A percentile compares a stretch with the other conserved stretches of the same genome.
Evolutionary conservation across 2,888 invertebrate species (phyloP).

Genomic region (Trachelus troglodyta): DNA sequence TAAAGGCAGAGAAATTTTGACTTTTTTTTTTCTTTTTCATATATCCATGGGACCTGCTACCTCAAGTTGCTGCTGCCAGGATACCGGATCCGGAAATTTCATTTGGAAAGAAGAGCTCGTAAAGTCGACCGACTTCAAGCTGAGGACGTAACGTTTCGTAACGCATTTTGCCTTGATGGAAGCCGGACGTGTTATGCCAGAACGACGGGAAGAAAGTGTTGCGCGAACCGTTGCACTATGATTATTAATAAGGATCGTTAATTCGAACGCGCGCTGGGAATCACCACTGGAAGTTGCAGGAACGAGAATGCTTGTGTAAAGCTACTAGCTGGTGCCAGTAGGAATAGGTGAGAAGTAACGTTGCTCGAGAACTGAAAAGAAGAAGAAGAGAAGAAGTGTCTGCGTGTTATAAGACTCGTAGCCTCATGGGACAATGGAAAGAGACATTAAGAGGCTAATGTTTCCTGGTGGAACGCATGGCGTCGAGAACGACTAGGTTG

Average conservation of each 20-base stretch:
- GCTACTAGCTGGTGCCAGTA: not conserved
- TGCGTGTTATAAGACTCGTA: not conserved
- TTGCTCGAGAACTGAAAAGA: not conserved
- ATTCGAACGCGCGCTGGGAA: not conserved
- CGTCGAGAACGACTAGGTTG: not conserved
- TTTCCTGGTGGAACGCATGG: not conserved
- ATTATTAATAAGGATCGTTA: constrained; percentile 17
- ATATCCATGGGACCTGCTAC: not conserved
- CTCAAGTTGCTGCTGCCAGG: not conserved
- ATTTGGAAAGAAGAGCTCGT: not conserved
- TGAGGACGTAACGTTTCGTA: constrained; percentile 5
- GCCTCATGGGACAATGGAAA: not conserved
- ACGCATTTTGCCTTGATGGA: constrained; percentile 9
- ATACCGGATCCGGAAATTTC: not conserved
- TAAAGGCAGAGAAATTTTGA: not conserved
- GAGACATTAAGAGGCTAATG: not conserved
- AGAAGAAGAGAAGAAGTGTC: not conserved
- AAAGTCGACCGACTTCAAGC: not conserved
- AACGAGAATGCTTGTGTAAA: not conserved
- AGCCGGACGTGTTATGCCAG: constrained; percentile 8
- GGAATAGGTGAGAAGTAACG: not conserved
- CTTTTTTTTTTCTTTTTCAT: not conserved
- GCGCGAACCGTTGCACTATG: constrained; percentile 8
- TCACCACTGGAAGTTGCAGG: not conserved
- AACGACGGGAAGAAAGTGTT: constrained; percentile 17